A percentile compares a stretch with the other conserved stretches of the same genome.
These are phyloP conservation scores for Caenorhabditis brenneri DNA, from an alignment of 1,140 invertebrate genomes.

Conservation along the genomic window DNA sequence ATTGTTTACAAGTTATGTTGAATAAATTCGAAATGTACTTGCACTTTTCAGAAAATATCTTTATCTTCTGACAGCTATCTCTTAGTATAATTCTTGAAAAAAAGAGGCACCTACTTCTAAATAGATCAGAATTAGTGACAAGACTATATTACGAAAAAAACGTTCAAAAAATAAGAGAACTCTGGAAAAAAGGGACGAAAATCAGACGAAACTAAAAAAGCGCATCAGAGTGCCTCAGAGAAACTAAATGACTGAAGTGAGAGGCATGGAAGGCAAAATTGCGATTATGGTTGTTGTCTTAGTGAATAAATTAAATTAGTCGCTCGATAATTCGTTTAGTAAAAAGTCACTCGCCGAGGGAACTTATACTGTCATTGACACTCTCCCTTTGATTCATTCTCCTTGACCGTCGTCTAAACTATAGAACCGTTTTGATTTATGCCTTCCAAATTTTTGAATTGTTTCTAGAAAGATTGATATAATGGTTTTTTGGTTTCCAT, in stretches of 20 bases:
- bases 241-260: slow-evolving; percentile 37
- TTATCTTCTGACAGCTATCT: too few species aligned
- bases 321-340: slow-evolving; percentile 40
- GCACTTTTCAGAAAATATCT: too few species aligned
- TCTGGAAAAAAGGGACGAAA: neutral
- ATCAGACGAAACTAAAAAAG: neutral
- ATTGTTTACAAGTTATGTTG: too few species aligned
- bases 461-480: neutral
- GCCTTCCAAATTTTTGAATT: neutral
- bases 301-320: slow-evolving; percentile 44
- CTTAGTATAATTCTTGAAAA: too few species aligned
- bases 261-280: slow-evolving; percentile 13
- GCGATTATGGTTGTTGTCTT: slow-evolving; percentile 40
- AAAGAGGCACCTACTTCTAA: too few species aligned
- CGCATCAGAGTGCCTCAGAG: neutral
- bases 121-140: too few species aligned
- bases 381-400: neutral
- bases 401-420: neutral
- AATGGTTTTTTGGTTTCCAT: neutral
- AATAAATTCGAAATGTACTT: too few species aligned
- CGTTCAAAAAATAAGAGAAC: neutral
- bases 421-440: neutral
- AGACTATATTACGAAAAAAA: neutral
- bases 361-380: slow-evolving; percentile 40
- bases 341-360: slow-evolving; percentile 18